A percentile compares a stretch with the other conserved stretches of the same genome.
phyloP scores from a whole-genome alignment of 2,888 invertebrate species.

The Uropetala carovei region DNA sequence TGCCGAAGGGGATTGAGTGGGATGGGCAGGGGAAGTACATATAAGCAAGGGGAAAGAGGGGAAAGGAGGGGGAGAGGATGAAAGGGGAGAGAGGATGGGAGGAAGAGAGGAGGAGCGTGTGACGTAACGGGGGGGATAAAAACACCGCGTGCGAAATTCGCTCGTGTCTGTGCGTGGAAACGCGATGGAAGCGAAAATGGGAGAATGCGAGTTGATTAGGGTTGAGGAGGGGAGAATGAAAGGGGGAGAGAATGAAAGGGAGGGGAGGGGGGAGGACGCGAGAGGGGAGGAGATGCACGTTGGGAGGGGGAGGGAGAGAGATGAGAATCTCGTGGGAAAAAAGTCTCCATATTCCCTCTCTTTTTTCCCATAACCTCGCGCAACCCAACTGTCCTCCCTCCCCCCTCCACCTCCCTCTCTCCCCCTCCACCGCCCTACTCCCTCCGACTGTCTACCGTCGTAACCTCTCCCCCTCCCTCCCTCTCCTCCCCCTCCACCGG shows the following conservation, averaged over 20 bases:
- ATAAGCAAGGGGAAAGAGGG: not conserved
- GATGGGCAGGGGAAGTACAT: no score
- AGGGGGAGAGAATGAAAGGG: no score
- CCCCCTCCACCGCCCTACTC: not conserved
- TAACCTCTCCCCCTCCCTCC: not conserved
- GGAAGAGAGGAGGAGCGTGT: not conserved
- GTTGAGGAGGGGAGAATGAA: no score
- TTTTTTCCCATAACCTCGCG: slow-evolving; percentile 17
- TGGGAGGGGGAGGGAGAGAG: not conserved
- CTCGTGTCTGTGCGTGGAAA: not conserved
- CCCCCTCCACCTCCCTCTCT: not conserved
- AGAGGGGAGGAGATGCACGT: not conserved
- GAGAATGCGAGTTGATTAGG: no score
- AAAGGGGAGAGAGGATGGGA: not conserved
- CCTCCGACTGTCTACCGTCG: not conserved
- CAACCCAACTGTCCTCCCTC: not conserved
- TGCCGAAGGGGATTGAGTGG: not conserved
- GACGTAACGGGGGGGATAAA: not conserved
- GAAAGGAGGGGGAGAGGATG: not conserved
- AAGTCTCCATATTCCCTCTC: not conserved
- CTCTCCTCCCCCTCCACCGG: not conserved
- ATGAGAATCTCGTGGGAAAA: slow-evolving; percentile 22
- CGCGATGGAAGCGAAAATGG: no score
- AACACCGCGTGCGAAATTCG: not conserved
- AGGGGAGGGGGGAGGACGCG: no score